phyloP scores from a whole-genome alignment of 2,888 invertebrate genomes.

The Nectonema munidae region DNA sequence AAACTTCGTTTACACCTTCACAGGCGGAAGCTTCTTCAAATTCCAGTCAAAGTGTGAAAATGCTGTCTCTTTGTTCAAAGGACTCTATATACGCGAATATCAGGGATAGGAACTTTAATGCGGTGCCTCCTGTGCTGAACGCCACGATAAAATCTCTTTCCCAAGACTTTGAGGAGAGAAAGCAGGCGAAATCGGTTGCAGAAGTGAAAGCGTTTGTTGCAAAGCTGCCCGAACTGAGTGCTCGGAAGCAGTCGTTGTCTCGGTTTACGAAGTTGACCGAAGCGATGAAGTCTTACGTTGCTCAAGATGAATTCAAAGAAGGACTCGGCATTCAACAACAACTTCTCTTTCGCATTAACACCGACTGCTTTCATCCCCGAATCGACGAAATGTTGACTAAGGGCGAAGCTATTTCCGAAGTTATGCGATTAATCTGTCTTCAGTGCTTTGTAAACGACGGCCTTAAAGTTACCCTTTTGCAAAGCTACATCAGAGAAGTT shows the following conservation, averaged over 20 bases:
- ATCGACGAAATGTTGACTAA: constrained; percentile 70
- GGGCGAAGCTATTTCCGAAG: constrained; percentile 42
- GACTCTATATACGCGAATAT: constrained; percentile 59
- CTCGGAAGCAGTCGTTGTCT: constrained; percentile 49
- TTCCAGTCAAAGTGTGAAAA: constrained; percentile 1
- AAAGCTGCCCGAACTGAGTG: constrained; percentile 49
- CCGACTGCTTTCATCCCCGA: constrained; percentile 49
- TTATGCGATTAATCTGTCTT: constrained; percentile 50
- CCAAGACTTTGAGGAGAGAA: constrained; percentile 41
- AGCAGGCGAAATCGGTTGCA: constrained; percentile 50
- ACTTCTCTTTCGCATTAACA: constrained; percentile 55
- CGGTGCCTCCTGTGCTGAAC: constrained; percentile 48
- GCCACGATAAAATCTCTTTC: constrained; percentile 54
- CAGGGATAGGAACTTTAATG: constrained; percentile 63
- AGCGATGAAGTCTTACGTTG: too few relatives aligned
- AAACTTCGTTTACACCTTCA: too few relatives aligned
- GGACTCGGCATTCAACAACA: too few relatives aligned
- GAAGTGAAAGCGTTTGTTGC: constrained; percentile 74
- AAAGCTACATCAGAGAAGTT: constrained; percentile 38
- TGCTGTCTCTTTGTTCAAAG: constrained; percentile 46
- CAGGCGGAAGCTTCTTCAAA: too few relatives aligned
- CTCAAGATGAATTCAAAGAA: too few relatives aligned
- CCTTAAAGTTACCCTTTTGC: constrained; percentile 49
- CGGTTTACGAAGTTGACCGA: too few relatives aligned
- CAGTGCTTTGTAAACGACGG: constrained; percentile 72